These are phyloP conservation scores for Talpa occidentalis DNA, from an alignment of 2,113 vertebrate species.

Conservation along the genomic window DNA sequence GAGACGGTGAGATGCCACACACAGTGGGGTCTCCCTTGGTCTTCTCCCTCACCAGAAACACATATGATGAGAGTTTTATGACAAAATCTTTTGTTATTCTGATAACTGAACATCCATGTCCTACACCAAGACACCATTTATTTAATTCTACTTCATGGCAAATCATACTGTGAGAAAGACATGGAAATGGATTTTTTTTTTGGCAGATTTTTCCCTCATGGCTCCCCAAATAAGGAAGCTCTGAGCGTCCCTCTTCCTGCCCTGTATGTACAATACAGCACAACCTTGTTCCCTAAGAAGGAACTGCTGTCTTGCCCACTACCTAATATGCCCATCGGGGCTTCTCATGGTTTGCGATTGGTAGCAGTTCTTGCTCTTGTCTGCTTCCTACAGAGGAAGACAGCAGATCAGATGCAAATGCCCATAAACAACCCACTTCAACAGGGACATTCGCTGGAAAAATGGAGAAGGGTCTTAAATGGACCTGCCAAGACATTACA, in stretches of 20 bases:
- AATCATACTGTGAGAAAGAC: background rate
- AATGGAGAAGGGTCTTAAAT: background rate
- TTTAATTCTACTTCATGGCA: background rate
- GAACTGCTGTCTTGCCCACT: background rate
- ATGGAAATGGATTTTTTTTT: background rate
- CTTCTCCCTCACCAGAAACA: background rate
- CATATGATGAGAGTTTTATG: background rate
- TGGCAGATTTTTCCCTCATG: background rate
- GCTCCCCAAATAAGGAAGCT: conserved; percentile 61
- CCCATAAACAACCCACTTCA: background rate
- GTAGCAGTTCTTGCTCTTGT: background rate
- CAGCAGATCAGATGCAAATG: background rate
- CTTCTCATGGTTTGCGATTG: background rate
- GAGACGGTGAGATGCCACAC: background rate
- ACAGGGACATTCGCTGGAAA: background rate
- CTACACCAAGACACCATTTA: background rate
- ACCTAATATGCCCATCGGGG: conserved; percentile 70
- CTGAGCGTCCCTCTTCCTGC: background rate
- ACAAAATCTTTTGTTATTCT: background rate
- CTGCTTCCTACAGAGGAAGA: background rate
- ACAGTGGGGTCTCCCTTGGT: background rate
- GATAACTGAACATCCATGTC: conserved; percentile 27
- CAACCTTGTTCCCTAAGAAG: conserved; percentile 19
- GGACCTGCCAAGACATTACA: background rate
- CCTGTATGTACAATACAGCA: background rate